Percentiles rank a stretch among this genome's conserved stretches.
These are phyloP conservation scores for Anastrepha ludens DNA, from an alignment of 1,140 invertebrate species.

Conservation along the genomic window DNA sequence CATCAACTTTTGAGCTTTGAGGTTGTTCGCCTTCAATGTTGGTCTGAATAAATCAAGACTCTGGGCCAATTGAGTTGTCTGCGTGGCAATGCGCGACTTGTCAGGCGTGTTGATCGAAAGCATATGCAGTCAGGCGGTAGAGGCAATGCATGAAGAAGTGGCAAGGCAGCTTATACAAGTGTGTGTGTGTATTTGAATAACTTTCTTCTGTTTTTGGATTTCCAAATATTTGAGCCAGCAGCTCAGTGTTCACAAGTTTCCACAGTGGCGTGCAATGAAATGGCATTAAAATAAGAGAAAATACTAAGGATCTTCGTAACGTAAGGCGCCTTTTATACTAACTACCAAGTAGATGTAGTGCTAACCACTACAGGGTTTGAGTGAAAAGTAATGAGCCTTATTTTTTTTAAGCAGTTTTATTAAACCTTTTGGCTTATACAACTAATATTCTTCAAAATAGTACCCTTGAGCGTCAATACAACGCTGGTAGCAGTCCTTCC, in stretches of 20 bases:
- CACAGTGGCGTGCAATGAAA: not conserved
- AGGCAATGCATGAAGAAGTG: not conserved
- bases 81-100: conserved; percentile 22
- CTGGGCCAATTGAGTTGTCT: conserved; percentile 33
- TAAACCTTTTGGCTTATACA: no score
- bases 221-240: not conserved
- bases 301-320: no score
- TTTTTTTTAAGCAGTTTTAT: no score
- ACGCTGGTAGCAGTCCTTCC: no score
- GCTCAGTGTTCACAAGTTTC: not conserved
- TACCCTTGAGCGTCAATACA: no score
- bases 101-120: not conserved
- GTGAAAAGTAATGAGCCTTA: no score
- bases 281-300: not conserved
- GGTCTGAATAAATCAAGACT: conserved; percentile 49
- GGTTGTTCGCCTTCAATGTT: conserved; percentile 25
- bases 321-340: no score
- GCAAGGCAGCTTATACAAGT: not conserved
- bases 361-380: no score
- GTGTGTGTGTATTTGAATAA: not conserved
- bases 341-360: no score
- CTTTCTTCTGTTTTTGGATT: not conserved
- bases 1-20: conserved; percentile 33
- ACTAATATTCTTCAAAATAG: no score
- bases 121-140: not conserved